Base-by-base conservation (phyloP, 2,888 invertebrate species). In the Aspidapion aeneum region DNA sequence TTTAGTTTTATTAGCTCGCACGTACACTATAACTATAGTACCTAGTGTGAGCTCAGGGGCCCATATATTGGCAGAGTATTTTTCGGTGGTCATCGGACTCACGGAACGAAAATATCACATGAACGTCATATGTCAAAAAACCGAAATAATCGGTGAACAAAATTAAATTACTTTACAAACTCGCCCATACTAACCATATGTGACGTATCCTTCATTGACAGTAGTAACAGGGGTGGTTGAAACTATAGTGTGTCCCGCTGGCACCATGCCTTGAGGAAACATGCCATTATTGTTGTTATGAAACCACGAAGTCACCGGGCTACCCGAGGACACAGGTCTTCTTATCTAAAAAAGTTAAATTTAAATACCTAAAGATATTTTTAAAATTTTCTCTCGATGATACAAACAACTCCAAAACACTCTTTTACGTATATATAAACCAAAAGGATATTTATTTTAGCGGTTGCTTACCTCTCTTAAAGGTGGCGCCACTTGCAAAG, bases 191-290 rank as follows among this genome's bases (percentile, higher is more conserved):
- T 70, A 69, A 73, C 77, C 74, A 64, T 81, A 82, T 51, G 83
- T 79, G 52, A 84, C 81, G 68, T 82, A 84, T 66, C 81, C 80
- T 65, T 84, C 84, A 57, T 79, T 78, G 35, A 82, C 72, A 63
- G 77, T 74, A 61, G 79, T 69, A 16, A 72, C 73, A 55, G 73
- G 72, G 18, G 75, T 71, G 1, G 71, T 74, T 19, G 75, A 72
- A 18, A 76, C 67, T 16, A 76, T 68, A 16, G 74, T 71, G 63
- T 74, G 74, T 16, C 74, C 75, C 17, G 76, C 73, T 16, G 76
- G 72, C 55, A 78, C 69, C 2, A 74, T 64, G 9, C 74, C 70
- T 65, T 77, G 78, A 68, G 76, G 77, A 55, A 75, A 76, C 21
- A 75, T 75, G 60, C 64, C 71, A 62, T 72, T 74, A 60, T 71